Evolutionary conservation across 2,888 invertebrate genomes (phyloP).

Genomic region (Notodonta ziczac): DNA sequence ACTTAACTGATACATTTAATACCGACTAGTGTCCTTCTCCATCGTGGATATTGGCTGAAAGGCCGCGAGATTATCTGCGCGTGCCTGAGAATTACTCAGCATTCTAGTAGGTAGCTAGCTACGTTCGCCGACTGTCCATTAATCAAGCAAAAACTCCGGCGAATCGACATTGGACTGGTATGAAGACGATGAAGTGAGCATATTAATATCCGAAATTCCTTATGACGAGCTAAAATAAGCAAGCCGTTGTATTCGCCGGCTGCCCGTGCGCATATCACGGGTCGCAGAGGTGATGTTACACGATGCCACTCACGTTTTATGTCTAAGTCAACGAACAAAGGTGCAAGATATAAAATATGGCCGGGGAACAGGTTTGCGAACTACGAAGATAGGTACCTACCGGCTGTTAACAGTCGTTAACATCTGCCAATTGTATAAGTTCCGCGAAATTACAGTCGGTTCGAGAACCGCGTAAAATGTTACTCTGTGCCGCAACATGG

Average conservation of each 20-base stretch:
- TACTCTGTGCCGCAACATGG: constrained; percentile 3
- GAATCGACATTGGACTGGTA: constrained; percentile 14
- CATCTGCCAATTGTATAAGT: constrained; percentile 1
- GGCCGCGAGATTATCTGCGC: constrained; percentile 28
- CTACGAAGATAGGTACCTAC: not conserved
- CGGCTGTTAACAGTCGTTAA: constrained; percentile 3
- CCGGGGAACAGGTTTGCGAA: constrained; percentile 11
- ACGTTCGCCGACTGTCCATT: not conserved
- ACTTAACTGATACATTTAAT: constrained; percentile 49
- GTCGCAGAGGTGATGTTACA: constrained; percentile 27
- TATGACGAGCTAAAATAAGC: constrained; percentile 27
- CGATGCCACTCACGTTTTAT: constrained; percentile 36
- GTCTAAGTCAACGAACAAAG: constrained; percentile 31
- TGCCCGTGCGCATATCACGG: constrained; percentile 27
- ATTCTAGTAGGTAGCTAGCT: not conserved
- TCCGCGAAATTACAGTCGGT: not conserved
- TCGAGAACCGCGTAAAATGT: not conserved
- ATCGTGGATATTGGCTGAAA: constrained; percentile 41
- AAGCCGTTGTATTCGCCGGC: constrained; percentile 23
- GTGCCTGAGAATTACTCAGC: not conserved
- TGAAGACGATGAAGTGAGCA: constrained; percentile 20
- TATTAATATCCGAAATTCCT: constrained; percentile 23
- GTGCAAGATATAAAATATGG: constrained; percentile 30
- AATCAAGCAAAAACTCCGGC: not conserved
- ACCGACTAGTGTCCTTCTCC: constrained; percentile 44